Base-by-base conservation (phyloP, 2,888 invertebrate species). In the Dicyrtomina minuta region DNA sequence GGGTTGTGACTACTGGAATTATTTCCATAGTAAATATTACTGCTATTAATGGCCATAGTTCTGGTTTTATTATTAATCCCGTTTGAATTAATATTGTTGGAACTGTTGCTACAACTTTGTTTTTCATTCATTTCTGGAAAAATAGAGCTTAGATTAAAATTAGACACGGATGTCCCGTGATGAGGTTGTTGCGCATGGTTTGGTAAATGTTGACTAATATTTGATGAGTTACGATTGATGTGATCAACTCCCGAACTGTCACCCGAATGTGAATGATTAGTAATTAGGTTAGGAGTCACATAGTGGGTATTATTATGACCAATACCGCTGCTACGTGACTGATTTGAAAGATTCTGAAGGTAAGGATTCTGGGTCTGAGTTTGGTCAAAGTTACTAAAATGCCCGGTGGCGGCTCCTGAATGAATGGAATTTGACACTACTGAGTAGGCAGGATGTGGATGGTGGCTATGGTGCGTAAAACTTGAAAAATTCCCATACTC, bases 61-160 rank as follows among this genome's bases (percentile, higher is more conserved):
- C n/a, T 33, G 33, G 33, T 8, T 5, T 20, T 53, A 53, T 53
- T 53, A 53, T 20, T 53, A 33, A 8, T 22, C 10, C 13, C 2
- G 33, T 27, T 58, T 4, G 8, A 4, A 33, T 15, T 58, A 24
- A 13, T 44, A 44, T 41, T 61, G 15, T 43, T 61, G 22, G 5
- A 13, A 17, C 10, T 22, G 6, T 43, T 46, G n/a, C 27, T 58
- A 71, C 75, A 74, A 77, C 71, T 8, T 79, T 1, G 77, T 79
- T 10, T 83, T 69, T 85, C 85, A 80, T 90, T 90, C 77, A 92
- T 91, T 84, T 92, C 92, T 1, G 92, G 92, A 81, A 91, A 91
- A 79, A 92, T 90, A 0, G 91, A 89, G 79, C 90, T 90, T 51
- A 92, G 83, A 82, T 91, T 91, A 80, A 92, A 92, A 81, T 91